Percentiles rank a stretch among this genome's conserved stretches.
phyloP scores from a whole-genome alignment of 2,113 vertebrate species.

The Cepphus grylle region DNA sequence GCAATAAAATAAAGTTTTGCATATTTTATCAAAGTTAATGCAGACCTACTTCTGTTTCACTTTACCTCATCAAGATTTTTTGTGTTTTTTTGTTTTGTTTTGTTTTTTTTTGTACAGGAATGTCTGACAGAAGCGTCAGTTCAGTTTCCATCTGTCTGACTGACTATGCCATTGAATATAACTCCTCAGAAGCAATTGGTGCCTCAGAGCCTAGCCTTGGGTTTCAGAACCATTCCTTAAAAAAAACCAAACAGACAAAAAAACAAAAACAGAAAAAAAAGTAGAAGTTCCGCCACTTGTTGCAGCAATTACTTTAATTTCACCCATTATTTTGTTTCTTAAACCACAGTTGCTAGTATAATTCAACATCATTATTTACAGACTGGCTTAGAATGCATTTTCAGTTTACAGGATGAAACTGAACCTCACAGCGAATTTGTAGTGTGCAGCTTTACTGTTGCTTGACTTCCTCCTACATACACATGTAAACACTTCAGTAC shows the following conservation, averaged over 20 bases:
- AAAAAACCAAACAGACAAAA: neutral
- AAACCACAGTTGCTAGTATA: neutral
- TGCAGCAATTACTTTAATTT: neutral
- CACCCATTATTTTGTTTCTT: neutral
- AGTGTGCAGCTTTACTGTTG: conserved; percentile 8
- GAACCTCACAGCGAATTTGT: conserved; percentile 13
- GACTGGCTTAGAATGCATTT: neutral
- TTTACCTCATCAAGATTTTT: neutral
- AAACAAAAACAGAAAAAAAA: too few relatives aligned
- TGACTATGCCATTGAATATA: neutral
- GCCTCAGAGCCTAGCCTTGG: neutral
- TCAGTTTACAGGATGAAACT: conserved; percentile 7
- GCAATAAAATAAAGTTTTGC: neutral
- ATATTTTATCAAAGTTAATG: neutral
- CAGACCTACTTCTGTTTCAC: neutral
- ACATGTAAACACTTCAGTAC: neutral
- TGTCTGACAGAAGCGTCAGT: neutral
- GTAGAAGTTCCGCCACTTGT: neutral
- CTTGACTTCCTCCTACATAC: neutral
- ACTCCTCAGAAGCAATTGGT: neutral
- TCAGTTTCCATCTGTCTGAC: neutral
- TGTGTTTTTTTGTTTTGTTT: neutral
- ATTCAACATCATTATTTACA: neutral
- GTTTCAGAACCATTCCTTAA: neutral
- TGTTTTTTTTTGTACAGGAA: neutral